Conservation (phyloP, 2,113 vertebrate species). For the Symphodus melops region DNA sequence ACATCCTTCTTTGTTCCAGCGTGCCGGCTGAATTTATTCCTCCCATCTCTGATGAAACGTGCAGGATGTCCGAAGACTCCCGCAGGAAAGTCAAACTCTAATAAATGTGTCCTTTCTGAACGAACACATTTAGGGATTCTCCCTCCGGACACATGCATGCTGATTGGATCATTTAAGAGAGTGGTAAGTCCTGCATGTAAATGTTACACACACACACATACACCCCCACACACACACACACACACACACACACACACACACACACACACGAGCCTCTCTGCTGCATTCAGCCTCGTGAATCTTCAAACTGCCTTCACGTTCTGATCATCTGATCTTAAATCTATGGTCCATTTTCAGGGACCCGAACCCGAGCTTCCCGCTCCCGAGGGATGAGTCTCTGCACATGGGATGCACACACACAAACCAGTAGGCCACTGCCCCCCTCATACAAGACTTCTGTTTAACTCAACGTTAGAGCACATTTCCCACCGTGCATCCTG, state of each 20-base stretch:
- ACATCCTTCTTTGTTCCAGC: constrained; percentile 20
- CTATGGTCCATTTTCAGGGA: too few relatives aligned
- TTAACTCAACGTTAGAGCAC: too few relatives aligned
- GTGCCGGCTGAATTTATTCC: constrained; percentile 23
- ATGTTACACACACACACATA: constrained; percentile 13
- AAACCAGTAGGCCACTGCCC: too few relatives aligned
- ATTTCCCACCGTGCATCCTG: too few relatives aligned
- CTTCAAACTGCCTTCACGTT: too few relatives aligned
- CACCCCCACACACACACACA: background rate
- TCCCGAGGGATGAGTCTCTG: too few relatives aligned
- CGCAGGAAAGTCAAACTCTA: constrained; percentile 56
- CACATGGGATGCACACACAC: too few relatives aligned
- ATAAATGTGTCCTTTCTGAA: constrained; percentile 38
- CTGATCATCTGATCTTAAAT: too few relatives aligned
- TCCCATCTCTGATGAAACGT: constrained; percentile 47
- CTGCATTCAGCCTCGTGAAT: background rate
- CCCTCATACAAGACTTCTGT: too few relatives aligned
- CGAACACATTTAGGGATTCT: constrained; percentile 44
- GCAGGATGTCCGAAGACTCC: constrained; percentile 17
- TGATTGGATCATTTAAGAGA: constrained; percentile 46
- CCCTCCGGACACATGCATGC: constrained; percentile 30
- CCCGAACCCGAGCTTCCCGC: too few relatives aligned
- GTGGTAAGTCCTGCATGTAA: constrained; percentile 47
- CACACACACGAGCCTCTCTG: background rate
- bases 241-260: background rate